These are phyloP conservation scores for Vipera ursinii DNA, from an alignment of 2,797 vertebrate genomes.

Conservation along the genomic window DNA sequence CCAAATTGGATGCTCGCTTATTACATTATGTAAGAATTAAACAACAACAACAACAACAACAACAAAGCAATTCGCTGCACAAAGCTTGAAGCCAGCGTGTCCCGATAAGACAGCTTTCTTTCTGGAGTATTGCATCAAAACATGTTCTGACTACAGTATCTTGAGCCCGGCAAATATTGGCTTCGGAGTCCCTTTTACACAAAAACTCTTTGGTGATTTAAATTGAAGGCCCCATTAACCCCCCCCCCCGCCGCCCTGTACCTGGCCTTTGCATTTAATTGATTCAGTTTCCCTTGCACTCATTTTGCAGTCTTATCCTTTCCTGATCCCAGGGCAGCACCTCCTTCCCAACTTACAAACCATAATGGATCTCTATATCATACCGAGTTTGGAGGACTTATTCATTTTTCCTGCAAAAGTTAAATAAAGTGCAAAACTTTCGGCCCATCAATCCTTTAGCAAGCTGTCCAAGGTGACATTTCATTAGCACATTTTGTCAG, in stretches of 20 bases:
- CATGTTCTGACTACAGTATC: too few species aligned
- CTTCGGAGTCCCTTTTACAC: not conserved
- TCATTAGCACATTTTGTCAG: conserved; percentile 93
- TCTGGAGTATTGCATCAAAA: not conserved
- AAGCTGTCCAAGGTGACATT: conserved; percentile 90
- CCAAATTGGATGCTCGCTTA: not conserved
- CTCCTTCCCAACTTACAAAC: conserved; percentile 51
- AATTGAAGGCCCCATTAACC: conserved; percentile 3
- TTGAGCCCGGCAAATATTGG: not conserved
- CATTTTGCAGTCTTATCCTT: conserved; percentile 37
- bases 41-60: not conserved
- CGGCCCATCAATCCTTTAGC: conserved; percentile 83
- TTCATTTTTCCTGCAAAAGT: conserved; percentile 79
- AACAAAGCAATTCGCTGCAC: not conserved
- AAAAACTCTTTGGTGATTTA: not conserved
- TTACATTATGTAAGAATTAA: not conserved
- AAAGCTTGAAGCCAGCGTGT: not conserved
- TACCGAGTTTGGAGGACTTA: conserved; percentile 72
- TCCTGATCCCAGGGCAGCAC: conserved; percentile 33
- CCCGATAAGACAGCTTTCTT: not conserved
- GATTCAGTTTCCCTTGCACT: conserved; percentile 51
- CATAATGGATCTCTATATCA: conserved; percentile 70
- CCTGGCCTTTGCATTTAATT: conserved; percentile 37
- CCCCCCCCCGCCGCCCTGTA: not conserved
- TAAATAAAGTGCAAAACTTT: conserved; percentile 88